A percentile compares a stretch with the other conserved stretches of the same genome.
Evolutionary conservation across 2,888 invertebrate species (phyloP).

Genomic region (Plemyria rubiginata): DNA sequence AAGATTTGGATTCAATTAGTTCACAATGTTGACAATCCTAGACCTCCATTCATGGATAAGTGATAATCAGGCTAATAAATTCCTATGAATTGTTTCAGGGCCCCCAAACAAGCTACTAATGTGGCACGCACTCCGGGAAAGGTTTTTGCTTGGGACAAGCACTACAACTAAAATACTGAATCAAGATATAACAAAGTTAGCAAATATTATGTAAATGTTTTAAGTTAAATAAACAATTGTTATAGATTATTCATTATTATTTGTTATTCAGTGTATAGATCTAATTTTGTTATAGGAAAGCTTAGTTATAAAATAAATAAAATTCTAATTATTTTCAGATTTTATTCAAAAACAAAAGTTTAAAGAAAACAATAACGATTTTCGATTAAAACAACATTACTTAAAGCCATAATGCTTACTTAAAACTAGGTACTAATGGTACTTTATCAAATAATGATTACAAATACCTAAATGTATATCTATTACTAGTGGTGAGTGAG

Average conservation of each 20-base stretch:
- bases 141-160: constrained; percentile 84
- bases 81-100: constrained; percentile 49
- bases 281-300: too few species aligned
- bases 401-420: constrained; percentile 8
- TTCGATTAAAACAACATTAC: constrained; percentile 8
- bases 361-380: constrained; percentile 21
- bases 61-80: too few species aligned
- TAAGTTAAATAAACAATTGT: constrained; percentile 33
- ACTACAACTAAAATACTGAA: constrained; percentile 53
- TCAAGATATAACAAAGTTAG: constrained; percentile 17
- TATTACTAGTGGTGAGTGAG: not conserved
- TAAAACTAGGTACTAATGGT: not conserved
- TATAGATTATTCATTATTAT: constrained; percentile 25
- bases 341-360: constrained; percentile 24
- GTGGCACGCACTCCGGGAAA: constrained; percentile 84
- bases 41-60: too few species aligned
- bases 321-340: not conserved
- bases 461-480: too few species aligned
- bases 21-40: too few species aligned
- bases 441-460: constrained; percentile 5
- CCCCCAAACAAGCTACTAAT: constrained; percentile 61
- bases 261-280: not conserved
- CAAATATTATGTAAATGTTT: constrained; percentile 28
- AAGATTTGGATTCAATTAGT: too few species aligned
- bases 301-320: not conserved